phyloP scores from a whole-genome alignment of 2,797 vertebrate species.

The Manis crassicaudata region DNA sequence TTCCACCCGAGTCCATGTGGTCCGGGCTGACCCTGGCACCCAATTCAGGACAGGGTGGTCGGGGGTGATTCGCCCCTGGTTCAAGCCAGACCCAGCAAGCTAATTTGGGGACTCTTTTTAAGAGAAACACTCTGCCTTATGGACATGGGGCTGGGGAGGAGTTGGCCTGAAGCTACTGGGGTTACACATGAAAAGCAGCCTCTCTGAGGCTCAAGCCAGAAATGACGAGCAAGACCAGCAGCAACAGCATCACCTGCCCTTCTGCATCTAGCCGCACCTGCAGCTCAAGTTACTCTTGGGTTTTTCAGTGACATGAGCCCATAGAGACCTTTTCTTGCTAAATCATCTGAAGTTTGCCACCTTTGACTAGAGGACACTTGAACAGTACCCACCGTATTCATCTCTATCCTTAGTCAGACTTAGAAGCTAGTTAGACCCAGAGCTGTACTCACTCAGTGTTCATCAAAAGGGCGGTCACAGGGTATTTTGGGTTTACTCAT shows the following conservation, averaged over 20 bases:
- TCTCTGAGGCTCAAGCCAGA: background rate
- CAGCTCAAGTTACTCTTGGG: background rate
- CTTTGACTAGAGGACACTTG: background rate
- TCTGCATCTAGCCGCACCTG: background rate
- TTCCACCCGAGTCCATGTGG: fast-evolving
- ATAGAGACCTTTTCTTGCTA: background rate
- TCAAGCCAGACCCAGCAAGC: background rate
- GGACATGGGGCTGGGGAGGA: background rate
- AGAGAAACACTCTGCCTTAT: background rate
- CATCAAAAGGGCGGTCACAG: background rate
- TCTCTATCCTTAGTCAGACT: background rate
- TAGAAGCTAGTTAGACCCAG: background rate
- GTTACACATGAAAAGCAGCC: background rate
- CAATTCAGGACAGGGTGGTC: background rate
- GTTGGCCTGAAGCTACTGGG: background rate
- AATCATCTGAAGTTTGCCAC: background rate
- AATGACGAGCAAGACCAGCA: background rate
- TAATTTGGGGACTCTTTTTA: background rate
- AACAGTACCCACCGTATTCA: background rate
- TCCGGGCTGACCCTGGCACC: background rate
- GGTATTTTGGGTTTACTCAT: background rate
- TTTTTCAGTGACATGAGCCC: background rate
- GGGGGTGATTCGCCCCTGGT: background rate
- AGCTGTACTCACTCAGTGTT: background rate
- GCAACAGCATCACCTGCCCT: background rate